Base-by-base conservation (phyloP, 2,797 vertebrate genomes). In the Erpetoichthys calabaricus region DNA sequence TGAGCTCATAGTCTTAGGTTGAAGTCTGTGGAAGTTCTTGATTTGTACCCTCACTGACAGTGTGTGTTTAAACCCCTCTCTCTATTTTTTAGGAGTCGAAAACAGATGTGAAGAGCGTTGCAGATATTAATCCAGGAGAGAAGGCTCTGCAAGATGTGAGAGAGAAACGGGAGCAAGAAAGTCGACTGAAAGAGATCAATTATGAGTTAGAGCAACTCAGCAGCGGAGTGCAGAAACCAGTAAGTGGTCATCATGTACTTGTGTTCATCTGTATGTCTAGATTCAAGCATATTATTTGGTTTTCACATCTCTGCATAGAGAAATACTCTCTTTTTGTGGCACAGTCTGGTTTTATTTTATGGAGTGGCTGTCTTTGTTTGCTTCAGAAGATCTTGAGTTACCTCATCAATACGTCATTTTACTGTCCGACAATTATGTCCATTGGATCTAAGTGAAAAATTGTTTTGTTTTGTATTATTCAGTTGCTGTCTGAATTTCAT, bases 141-240 rank as follows among this genome's bases (percentile, higher is more conserved):
- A 82, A 77, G 73, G 75, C 85, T 70, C 86, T 91, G 68, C 80
- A 72, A 77, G 81, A 89, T 61, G 77, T 64, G 70, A 91, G 82
- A 76, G 85, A 88, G 64, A 79, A 79, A 63, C 81, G 86, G 68
- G 79, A 80, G 64, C 84, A 89, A 53, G 81, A 89, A 75, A 80
- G 68, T 59, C 83, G 86, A 43, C 82, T 98, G 67, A 83, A 67
- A 71, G 85, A 91, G 68, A 95, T 97, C 68, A 83, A 95, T 69
- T 80, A 80, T 66, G 85, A 91, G 63, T 86, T 97, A 80, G 83
- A 86, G 73, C 75, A 70, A 49, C 75, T 96, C 67, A 76, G 69
- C 56, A 72, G 57, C 42, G 53, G 70, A 70, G 78, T 80, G 59
- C 69, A 9, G 54, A 78, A 56, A 52, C 47, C 54, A 7, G 66